Evolutionary conservation across 2,113 vertebrate genomes (phyloP), one percentile per base, ranked within the genome.

Genomic region (Piprites chloris): DNA sequence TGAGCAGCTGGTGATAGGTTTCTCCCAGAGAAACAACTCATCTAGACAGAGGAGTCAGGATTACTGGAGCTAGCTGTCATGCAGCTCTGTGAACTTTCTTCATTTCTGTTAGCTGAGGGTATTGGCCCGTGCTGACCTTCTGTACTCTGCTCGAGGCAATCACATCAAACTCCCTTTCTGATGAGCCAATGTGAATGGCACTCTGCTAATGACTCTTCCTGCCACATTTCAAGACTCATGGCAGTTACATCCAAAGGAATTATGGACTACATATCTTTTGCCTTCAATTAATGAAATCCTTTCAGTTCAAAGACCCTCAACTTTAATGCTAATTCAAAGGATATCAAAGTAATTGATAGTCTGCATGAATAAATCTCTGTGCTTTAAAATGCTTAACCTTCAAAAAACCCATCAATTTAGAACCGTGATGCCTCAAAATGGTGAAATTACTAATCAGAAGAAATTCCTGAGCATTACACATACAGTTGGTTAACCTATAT

Each of bases 171-270:
- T 97, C 66, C 93, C 92, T 80, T 93, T 90, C 77, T 95, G 47
- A 90, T 85, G 91, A 91, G 92, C 74, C 87, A 84, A 78, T 66
- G 79, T 92, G 37, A 66, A 69, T 67, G 88, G 90, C 95, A 94
- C 75, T 87, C 89, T 83, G 91, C 95, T 98, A 97, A 98, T 95
- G 96, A 97, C 84, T 87, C 85, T 88, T 93, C 89, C 87, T 93
- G 91, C 80, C 90, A 94, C 65, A 76, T 85, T 96, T 93, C 95
- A 97, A 93, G 85, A 96, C 93, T 90, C 72, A 50, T 95, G 93
- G 95, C 95, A 92, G 90, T 53, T 95, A 82, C 93, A 95, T 61
- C 61, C 85, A 91, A 66, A 97, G 71, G 71, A 97, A 97, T 93
- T 95, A 96, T 42, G 69, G 82, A 74, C 83, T 78, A 71, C 66